Evolutionary conservation across 2,113 vertebrate genomes (phyloP), one percentile per base, ranked within the genome.

Genomic region (Tylochromis polylepis): DNA sequence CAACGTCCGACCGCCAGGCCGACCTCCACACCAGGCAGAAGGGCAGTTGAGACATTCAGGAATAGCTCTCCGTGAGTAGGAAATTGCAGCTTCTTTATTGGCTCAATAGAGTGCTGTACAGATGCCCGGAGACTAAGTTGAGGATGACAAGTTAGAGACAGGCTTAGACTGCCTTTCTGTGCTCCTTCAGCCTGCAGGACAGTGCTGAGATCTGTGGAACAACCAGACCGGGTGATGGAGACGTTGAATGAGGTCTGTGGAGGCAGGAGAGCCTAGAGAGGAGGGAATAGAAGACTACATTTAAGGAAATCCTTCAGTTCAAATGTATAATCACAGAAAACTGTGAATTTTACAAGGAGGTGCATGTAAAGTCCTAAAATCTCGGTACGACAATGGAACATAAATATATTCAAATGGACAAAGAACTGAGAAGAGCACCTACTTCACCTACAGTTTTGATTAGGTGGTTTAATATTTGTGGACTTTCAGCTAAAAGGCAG

Each of bases 1-100:
- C 97, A 97, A 18, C 27, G 83, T 27, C 97, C 97, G 81, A 97
- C 49, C 24, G 94, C 90, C 80, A 97, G 5, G 11, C 18, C 85
- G 14, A 97, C 11, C 20, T 90, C 88, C 11, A 94, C 84, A 4
- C 51, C 88, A 36, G 82, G 95, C 18, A 18, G 80, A 29, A 87
- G 72, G 31, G 82, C 85, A 27, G 67, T 75, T 5, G 58, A 78
- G 5, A 93, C 31, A 36, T 87, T 94, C 11, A 97, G 27, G 12
- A 75, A 89, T 14, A 97, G 65, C 3, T 89, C 93, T 81, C 88
- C 96, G 2, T 92, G 81, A 5, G 83, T 58, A 57, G 96, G 95
- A 83, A 97, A 38, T 11, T 95, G 96, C 86, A 97, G 85, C 22
- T 70, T 88, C 85, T 84, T 88, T 8, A 97, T 79, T 0, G 3